Evolutionary conservation across 1,140 invertebrate species (phyloP), one percentile per base, ranked within the genome.

Genomic region (Drosophila kepulauana): DNA sequence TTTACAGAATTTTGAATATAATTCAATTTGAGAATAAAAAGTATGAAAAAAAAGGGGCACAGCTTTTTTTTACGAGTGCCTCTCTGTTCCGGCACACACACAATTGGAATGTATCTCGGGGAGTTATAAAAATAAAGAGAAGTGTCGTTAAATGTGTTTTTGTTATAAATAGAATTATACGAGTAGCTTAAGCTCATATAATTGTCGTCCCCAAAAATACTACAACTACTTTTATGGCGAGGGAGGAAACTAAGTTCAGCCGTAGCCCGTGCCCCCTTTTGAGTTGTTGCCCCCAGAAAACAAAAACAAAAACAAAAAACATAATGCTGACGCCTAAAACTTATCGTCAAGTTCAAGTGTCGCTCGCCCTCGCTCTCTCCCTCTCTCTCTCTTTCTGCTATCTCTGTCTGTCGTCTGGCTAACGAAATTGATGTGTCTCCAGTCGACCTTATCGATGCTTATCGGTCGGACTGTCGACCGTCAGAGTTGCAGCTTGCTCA

Each of bases 391-490:
- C 15, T 13, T 33, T 61, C n/a, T 0, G 25, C 41, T 46, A n/a
- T 57, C 2, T 33, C 46, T 43, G 33, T 69, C 46, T 58, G 11
- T 33, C 33, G 13, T 7, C 38, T 35, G 13, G 30, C 58, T 25
- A 20, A 38, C 25, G 45, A 71, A 64, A 71, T 75, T 64, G 59
- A 45, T 71, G 73, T 72, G 69, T 72, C 69, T 76, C 62, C 68
- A 66, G 74, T 76, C 54, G 69, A 76, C 74, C 68, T 76, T 72
- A 76, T 76, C 74, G 69, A 76, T 76, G 74, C 74, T 72, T 76
- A 72, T 76, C 74, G 69, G 33, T 57, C 30, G 30, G 35, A 38
- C 35, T 8, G 35, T 38, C 72, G 72, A 41, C 57, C 49, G 48
- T 52, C 67, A 59, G 73, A 49, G 56, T 33, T 38, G 35, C 35